Base-by-base conservation (phyloP, 2,797 vertebrate species). In the Hyperoplus lanceolatus region DNA sequence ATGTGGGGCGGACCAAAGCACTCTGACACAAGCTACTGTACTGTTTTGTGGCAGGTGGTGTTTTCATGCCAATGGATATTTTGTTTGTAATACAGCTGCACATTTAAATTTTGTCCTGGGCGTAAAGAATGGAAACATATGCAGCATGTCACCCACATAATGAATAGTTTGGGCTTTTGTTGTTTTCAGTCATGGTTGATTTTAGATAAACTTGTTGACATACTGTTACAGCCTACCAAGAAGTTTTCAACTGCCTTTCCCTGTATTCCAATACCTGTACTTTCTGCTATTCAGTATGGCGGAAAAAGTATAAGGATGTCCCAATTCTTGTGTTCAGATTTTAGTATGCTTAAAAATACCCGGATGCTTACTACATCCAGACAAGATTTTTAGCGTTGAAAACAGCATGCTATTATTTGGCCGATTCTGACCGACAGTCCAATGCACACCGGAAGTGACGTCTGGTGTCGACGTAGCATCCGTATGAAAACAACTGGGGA, bases 131-230 rank as follows among this genome's bases (percentile, higher is more conserved):
- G 73, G 82, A 87, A 86, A 73, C 80, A 69, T 73, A 72, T 62
- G 78, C 73, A 75, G 79, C 69, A 68, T 88, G 79, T 85, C 82
- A 73, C 60, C 81, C 75, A 18, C 87, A 87, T 92, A 92, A 92
- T 88, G 76, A 88, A 70, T 68, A 65, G 70, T 84, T 71, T 88
- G 75, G 49, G 79, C 59, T 85, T 92, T 85, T 70, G 82, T 79
- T 89, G 88, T 91, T 90, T 88, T 84, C 55, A 58, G 80, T 84
- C 85, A 61, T 18, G 60, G 80, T 73, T 83, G 81, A 88, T 88
- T 94, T 90, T 85, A 84, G 72, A 89, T 92, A 79, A 82, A 89
- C 76, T 74, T 76, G 85, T 89, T 90, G 88, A 84, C 82, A 84
- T 74, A 79, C 73, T 79, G 79, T 87, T 79, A 82, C 70, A 74